A percentile compares a stretch with the other conserved stretches of the same genome.
Evolutionary conservation across 2,113 vertebrate genomes (phyloP).

Genomic region (Scatophagus argus): DNA sequence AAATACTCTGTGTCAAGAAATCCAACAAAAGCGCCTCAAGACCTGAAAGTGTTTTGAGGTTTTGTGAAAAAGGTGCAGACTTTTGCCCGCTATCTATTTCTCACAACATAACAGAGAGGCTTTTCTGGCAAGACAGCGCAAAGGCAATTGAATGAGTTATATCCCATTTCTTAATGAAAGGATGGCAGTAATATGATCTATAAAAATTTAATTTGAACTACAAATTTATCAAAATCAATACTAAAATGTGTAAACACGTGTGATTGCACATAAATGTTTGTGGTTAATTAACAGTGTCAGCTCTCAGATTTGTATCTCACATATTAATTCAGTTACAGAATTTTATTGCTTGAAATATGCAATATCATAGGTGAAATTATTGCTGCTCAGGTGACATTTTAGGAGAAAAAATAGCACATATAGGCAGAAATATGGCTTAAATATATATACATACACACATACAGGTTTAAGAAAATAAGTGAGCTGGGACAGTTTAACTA

Average conservation of each 20-base stretch:
- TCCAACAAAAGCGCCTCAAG: not conserved
- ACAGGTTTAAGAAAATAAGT: slow-evolving; percentile 25
- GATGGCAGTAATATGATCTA: not conserved
- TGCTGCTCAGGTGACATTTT: not conserved
- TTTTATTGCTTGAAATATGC: not conserved
- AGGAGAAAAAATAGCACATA: no score
- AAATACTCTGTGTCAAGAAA: slow-evolving; percentile 3
- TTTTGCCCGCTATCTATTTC: not conserved
- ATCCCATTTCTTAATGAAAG: not conserved
- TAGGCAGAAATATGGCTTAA: no score
- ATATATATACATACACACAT: not conserved
- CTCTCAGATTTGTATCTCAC: no score
- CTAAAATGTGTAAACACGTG: not conserved
- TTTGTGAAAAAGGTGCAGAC: slow-evolving; percentile 8
- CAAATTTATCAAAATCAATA: not conserved
- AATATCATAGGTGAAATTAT: not conserved
- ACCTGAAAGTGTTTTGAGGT: not conserved
- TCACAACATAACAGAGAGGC: not conserved
- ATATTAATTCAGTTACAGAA: not conserved
- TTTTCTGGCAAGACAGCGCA: not conserved
- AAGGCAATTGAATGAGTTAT: not conserved
- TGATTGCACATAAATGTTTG: no score
- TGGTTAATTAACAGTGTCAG: no score
- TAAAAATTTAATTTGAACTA: not conserved
- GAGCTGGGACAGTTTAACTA: slow-evolving; percentile 28